Evolutionary conservation across 2,797 vertebrate species (phyloP).

Genomic region (Luscinia luscinia): DNA sequence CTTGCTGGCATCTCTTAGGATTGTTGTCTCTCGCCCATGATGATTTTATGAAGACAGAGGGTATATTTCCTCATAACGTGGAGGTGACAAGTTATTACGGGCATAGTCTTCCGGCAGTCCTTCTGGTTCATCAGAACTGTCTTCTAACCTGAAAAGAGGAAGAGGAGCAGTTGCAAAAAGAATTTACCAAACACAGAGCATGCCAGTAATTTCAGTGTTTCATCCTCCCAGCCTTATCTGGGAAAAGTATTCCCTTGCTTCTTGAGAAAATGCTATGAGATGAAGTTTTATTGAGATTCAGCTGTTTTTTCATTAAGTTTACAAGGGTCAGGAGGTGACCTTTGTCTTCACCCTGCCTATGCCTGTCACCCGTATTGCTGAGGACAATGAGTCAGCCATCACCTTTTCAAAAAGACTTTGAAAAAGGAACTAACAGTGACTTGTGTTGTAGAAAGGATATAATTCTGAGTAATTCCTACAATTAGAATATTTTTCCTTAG

Average conservation of each 20-base stretch:
- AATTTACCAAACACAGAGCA: not conserved
- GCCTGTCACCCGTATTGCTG: not conserved
- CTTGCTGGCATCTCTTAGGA: not conserved
- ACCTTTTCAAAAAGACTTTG: not conserved
- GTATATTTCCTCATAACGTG: constrained; percentile 77
- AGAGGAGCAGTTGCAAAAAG: not conserved
- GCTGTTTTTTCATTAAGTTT: not conserved
- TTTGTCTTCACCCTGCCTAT: not conserved
- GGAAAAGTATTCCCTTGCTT: not conserved
- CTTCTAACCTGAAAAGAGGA: constrained; percentile 60
- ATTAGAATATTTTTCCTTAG: not conserved
- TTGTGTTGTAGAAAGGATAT: not conserved
- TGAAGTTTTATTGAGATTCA: not conserved
- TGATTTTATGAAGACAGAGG: constrained; percentile 12
- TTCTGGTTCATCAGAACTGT: constrained; percentile 11
- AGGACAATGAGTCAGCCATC: not conserved
- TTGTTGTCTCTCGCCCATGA: not conserved
- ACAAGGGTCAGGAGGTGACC: not conserved
- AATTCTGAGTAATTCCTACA: not conserved
- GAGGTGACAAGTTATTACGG: constrained; percentile 53
- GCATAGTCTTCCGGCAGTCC: constrained; percentile 7
- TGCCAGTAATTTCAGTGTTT: not conserved
- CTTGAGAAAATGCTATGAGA: not conserved
- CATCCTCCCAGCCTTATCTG: not conserved
- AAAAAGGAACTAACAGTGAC: not conserved